Evolutionary conservation across 1,140 invertebrate genomes (phyloP).

Genomic region (Leucophenga varia): DNA sequence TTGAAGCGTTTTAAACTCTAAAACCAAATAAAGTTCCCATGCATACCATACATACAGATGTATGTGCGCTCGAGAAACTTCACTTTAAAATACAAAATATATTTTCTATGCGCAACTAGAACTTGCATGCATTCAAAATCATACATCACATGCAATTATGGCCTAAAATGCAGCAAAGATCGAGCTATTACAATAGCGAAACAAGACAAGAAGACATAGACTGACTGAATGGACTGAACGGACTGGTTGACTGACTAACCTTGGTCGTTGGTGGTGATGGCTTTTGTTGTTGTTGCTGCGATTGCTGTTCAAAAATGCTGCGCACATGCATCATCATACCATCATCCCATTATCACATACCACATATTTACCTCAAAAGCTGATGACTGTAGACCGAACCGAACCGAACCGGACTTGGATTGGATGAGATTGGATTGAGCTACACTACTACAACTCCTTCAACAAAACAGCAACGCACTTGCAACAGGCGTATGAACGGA

Average conservation of each 20-base stretch:
- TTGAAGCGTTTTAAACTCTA: no score
- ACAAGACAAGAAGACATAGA: conserved; percentile 16
- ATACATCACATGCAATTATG: conserved; percentile 54
- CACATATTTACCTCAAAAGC: conserved; percentile 25
- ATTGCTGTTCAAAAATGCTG: conserved; percentile 50
- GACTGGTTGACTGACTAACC: conserved; percentile 34
- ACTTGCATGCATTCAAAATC: conserved; percentile 53
- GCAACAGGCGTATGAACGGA: no score
- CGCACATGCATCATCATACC: conserved; percentile 53
- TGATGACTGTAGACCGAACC: no score
- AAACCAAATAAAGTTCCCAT: conserved; percentile 47
- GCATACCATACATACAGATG: no score
- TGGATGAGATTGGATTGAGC: no score
- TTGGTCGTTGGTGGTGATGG: conserved; percentile 35
- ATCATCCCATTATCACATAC: conserved; percentile 54
- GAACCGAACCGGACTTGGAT: no score
- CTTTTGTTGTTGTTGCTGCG: conserved; percentile 17
- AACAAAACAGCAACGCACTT: conserved; percentile 23
- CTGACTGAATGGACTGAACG: background rate
- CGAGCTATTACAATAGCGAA: conserved; percentile 36
- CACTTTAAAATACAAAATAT: no score
- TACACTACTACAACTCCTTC: conserved; percentile 31
- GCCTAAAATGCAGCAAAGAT: conserved; percentile 46
- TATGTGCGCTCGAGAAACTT: conserved; percentile 29
- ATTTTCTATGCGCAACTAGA: no score